phyloP scores from a whole-genome alignment of 1,140 invertebrate genomes.

The Calosoma granatense region DNA sequence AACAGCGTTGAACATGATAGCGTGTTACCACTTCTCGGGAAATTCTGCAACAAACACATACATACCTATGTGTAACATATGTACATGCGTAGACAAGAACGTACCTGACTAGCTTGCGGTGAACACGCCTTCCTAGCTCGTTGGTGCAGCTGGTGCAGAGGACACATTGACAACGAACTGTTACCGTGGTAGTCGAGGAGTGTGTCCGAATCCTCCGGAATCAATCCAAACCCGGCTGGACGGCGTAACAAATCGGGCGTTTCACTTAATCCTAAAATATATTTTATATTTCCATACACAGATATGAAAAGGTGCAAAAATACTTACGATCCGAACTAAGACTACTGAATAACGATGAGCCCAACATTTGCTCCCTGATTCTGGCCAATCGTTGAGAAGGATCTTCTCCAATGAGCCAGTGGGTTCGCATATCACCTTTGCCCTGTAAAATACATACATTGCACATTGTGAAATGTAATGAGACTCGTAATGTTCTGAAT shows the following conservation, averaged over 20 bases:
- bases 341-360: slow-evolving; percentile 29
- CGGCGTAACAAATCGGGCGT: slow-evolving; percentile 28
- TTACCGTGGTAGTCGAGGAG: slow-evolving; percentile 6
- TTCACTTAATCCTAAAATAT: slow-evolving; percentile 26
- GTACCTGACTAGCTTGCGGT: slow-evolving; percentile 23
- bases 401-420: slow-evolving; percentile 62
- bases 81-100: no score
- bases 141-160: slow-evolving; percentile 25
- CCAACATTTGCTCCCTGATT: slow-evolving; percentile 28
- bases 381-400: slow-evolving; percentile 25
- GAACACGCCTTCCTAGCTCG: slow-evolving; percentile 25
- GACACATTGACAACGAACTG: slow-evolving; percentile 20
- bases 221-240: slow-evolving; percentile 3
- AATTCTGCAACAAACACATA: background rate
- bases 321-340: slow-evolving; percentile 30
- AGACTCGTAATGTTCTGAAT: background rate
- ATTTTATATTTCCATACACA: slow-evolving; percentile 7
- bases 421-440: slow-evolving; percentile 63
- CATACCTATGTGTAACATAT: no score
- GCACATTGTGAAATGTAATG: background rate
- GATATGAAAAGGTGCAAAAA: background rate
- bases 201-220: background rate
- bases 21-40: background rate
- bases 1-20: background rate
- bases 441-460: slow-evolving; percentile 39